These are phyloP conservation scores for Belonocnema kinseyi DNA, from an alignment of 1,140 invertebrate genomes.

Conservation along the genomic window DNA sequence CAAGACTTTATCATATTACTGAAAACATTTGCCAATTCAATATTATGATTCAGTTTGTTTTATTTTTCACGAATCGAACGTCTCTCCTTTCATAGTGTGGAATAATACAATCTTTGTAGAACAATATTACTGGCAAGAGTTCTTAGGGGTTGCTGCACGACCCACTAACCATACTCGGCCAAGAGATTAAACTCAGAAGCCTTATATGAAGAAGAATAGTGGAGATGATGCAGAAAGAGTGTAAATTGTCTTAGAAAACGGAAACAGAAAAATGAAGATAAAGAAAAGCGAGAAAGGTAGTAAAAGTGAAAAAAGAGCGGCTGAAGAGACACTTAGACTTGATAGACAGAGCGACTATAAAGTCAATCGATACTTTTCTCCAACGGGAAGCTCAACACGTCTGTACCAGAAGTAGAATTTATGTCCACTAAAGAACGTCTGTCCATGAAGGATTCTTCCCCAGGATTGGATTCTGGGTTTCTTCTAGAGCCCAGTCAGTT, in stretches of 20 bases:
- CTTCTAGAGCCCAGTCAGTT: background rate
- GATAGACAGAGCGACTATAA: conserved; percentile 28
- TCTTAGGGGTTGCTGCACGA: background rate
- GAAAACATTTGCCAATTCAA: background rate
- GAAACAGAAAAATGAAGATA: background rate
- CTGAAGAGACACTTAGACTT: conserved; percentile 6
- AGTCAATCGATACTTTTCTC: conserved; percentile 9
- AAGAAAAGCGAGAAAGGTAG: conserved; percentile 5
- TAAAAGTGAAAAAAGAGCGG: conserved; percentile 8
- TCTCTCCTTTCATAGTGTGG: background rate
- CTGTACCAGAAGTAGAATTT: conserved; percentile 12
- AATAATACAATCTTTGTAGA: conserved; percentile 8
- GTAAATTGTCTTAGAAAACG: conserved; percentile 14
- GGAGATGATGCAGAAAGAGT: background rate
- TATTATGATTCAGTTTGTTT: conserved; percentile 1
- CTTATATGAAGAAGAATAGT: conserved; percentile 9
- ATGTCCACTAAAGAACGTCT: conserved; percentile 17
- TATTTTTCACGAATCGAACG: background rate
- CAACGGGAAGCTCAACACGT: conserved; percentile 11
- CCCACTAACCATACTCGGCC: background rate
- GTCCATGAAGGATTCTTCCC: conserved; percentile 3
- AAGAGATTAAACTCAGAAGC: conserved; percentile 19
- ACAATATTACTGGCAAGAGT: conserved; percentile 6
- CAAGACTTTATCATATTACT: background rate
- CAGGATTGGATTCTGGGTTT: conserved; percentile 11